Base-by-base conservation (phyloP, 2,888 invertebrate genomes). In the Hedychridium roseum region DNA sequence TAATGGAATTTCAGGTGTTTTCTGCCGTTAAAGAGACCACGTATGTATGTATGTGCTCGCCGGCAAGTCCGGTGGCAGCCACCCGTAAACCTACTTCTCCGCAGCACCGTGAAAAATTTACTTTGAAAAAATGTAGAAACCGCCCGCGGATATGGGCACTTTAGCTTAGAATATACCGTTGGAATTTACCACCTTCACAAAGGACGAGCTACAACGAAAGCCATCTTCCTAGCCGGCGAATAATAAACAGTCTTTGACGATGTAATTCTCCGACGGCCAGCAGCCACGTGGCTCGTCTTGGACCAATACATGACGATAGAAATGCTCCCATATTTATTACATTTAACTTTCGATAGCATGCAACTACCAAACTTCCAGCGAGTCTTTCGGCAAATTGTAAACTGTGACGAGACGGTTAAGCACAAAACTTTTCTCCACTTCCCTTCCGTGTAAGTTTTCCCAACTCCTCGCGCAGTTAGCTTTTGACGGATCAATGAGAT, bases 351-450 rank as follows among this genome's bases (percentile, higher is more conserved):
- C 50, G 49, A 54, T 54, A 50, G 49, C 50, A 41, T 38, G 40
- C 43, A 54, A 45, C 50, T 43, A 35, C 43, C 38, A 53, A 64
- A 64, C 60, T 62, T 49, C 57, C 56, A 55, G 55, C 51, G 56
- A 51, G 53, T 67, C 59, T 59, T 49, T 52, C 62, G 46, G 54
- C 60, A 65, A 67, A 62, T 65, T 57, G 53, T 57, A 55, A 60
- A 63, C 57, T 59, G 56, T 41, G 51, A 47, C 45, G 46, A 45
- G 50, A 48, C 45, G 53, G 34, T 53, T 32, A 44, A 50, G 28
- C 37, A 50, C 37, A 34, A 18, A 62, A 64, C 47, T 62, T 60
- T 60, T 51, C 52, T 52, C 55, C 39, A 45, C 49, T 52, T 49
- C 46, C 45, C 57, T 57, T 35, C n/a, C n/a, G n/a, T n/a, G n/a